Evolutionary conservation across 2,888 invertebrate species (phyloP), one percentile per base, ranked within the genome.

Genomic region (Anorthoa munda): DNA sequence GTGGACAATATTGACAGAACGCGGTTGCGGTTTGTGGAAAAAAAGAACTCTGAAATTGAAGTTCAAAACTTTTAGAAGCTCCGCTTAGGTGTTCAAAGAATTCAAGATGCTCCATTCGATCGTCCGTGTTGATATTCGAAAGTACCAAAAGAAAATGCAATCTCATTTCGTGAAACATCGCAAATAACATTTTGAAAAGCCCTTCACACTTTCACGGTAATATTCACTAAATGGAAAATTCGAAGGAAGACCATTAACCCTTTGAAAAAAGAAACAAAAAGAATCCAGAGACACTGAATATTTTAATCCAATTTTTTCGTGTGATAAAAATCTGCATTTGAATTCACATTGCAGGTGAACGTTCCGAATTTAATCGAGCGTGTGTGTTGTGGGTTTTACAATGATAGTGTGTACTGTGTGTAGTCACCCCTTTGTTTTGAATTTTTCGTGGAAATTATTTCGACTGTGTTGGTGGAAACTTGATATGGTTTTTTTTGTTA

Each of bases 311-410:
- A 18, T 66, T 58, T 58, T 73, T 79, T 76, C 45, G 15, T 67
- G 48, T 39, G n/a, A 26, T 56, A n/a, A 26, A 71, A 72, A 72
- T 73, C 60, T 78, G 64, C 73, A 78, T 82, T 64, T 75, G 70
- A 78, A 79, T 75, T 61, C 70, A 71, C 21, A 81, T 51, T 69
- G 77, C 70, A 66, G 48, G 15, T 26, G 31, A 71, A 60, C 73
- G 81, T 67, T 72, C 70, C 60, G 69, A 56, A 77, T 77, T 77
- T 79, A 86, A 85, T 86, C 69, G 82, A 45, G 69, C 72, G 75
- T 74, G 86, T 75, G 86, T 74, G 64, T 74, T 60, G 72, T 60
- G 51, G 58, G 48, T 72, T 74, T 77, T 78, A 75, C 39, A 26
- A n/a, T 75, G 77, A 61, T 67, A 66, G 61, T 70, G 79, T 73